phyloP scores from a whole-genome alignment of 2,113 vertebrate genomes.

The Gobius niger region DNA sequence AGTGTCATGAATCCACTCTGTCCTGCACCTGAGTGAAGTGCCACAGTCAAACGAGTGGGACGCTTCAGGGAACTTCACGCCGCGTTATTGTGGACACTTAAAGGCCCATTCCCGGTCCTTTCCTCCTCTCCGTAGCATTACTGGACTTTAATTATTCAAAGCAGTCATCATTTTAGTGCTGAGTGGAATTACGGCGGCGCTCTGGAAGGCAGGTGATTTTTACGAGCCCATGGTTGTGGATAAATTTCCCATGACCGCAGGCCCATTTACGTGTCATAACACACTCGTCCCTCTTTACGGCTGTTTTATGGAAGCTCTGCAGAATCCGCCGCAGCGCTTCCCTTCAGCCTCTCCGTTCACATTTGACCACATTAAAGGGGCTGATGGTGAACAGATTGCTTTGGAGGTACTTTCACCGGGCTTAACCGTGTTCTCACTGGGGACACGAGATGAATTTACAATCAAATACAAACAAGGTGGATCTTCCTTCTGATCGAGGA shows the following conservation, averaged over 20 bases:
- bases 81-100: not conserved
- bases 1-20: too few relatives aligned
- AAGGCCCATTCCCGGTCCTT: slow-evolving; percentile 18
- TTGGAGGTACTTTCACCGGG: slow-evolving; percentile 1
- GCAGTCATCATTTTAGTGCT: slow-evolving; percentile 27
- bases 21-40: slow-evolving; percentile 8
- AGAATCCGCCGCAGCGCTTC: slow-evolving; percentile 26
- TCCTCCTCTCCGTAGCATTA: slow-evolving; percentile 21
- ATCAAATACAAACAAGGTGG: too few relatives aligned
- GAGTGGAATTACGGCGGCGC: slow-evolving; percentile 28
- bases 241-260: slow-evolving; percentile 39
- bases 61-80: slow-evolving; percentile 14
- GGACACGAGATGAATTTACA: too few relatives aligned
- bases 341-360: slow-evolving; percentile 2
- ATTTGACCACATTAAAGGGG: slow-evolving; percentile 16
- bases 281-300: slow-evolving; percentile 35
- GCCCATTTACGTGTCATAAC: slow-evolving; percentile 37
- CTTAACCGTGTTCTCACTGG: not conserved
- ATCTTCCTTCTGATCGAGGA: too few relatives aligned
- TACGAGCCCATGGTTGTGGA: slow-evolving; percentile 39
- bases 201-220: slow-evolving; percentile 24
- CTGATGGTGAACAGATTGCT: slow-evolving; percentile 45
- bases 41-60: slow-evolving; percentile 28
- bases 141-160: slow-evolving; percentile 33
- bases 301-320: slow-evolving; percentile 32